These are phyloP conservation scores for Norana najaformis DNA, from an alignment of 2,888 invertebrate species.

Conservation along the genomic window DNA sequence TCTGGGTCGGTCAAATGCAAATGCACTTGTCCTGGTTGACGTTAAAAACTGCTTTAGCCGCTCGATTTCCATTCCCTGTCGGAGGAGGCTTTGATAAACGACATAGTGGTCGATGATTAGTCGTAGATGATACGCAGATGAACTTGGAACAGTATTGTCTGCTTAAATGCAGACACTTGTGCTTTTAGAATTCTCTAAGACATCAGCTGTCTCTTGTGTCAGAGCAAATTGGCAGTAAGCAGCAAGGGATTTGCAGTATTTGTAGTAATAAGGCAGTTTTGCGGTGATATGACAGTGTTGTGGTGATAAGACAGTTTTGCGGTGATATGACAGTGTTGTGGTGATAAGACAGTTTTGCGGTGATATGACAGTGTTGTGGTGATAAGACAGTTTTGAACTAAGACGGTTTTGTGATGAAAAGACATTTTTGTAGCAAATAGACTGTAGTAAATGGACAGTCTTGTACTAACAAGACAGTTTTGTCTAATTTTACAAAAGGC, in stretches of 20 bases:
- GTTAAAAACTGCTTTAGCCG: not conserved
- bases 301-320: not conserved
- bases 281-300: not conserved
- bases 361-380: not conserved
- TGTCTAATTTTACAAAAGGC: not conserved
- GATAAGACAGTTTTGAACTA: not conserved
- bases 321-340: not conserved
- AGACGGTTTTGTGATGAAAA: not conserved
- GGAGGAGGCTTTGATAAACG: not conserved
- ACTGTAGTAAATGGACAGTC: not conserved
- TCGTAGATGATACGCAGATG: not conserved
- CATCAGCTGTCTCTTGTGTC: not conserved
- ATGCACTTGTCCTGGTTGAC: slow-evolving; percentile 6
- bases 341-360: not conserved
- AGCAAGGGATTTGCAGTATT: not conserved
- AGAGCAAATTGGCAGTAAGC: not conserved
- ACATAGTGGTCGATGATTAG: not conserved
- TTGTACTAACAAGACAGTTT: not conserved
- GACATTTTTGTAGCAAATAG: too few species aligned
- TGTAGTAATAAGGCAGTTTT: not conserved
- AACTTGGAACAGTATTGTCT: not conserved
- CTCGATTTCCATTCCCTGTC: not conserved
- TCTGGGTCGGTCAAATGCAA: not conserved
- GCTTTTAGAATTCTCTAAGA: not conserved
- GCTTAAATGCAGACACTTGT: not conserved